Percentiles rank a stretch among this genome's conserved stretches.
These are phyloP conservation scores for Anisognathus igniventris DNA, from an alignment of 2,797 vertebrate species.

Conservation along the genomic window DNA sequence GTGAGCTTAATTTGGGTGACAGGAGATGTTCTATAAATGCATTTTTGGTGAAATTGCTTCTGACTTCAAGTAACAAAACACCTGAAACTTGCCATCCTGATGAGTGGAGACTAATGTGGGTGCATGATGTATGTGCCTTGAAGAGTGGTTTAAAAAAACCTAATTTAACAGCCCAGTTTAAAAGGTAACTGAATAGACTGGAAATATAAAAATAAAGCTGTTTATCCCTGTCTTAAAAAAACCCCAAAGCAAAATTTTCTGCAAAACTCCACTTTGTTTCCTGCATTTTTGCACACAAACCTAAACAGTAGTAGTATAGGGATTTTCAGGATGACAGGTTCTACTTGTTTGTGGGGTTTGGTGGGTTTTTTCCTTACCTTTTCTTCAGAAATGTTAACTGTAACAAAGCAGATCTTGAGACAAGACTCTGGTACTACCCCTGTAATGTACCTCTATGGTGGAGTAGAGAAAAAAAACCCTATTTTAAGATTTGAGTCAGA, in stretches of 20 bases:
- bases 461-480: background rate
- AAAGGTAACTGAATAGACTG: background rate
- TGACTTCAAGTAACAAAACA: background rate
- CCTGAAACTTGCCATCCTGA: background rate
- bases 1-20: background rate
- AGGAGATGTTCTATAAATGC: background rate
- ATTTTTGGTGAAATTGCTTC: background rate
- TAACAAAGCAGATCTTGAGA: background rate
- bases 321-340: background rate
- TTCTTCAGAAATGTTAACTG: background rate
- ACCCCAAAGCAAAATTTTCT: background rate
- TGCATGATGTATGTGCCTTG: background rate
- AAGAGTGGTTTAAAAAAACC: background rate
- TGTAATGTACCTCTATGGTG: background rate
- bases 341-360: background rate
- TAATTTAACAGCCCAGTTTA: background rate
- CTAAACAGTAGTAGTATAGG: background rate
- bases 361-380: background rate
- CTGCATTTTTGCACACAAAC: background rate
- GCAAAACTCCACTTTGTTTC: background rate
- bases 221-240: background rate
- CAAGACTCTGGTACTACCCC: background rate
- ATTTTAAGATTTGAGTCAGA: background rate
- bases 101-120: background rate
- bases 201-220: background rate